phyloP scores from a whole-genome alignment of 64 coral and sea anemone species.

The Catalaphyllia jardinei region DNA sequence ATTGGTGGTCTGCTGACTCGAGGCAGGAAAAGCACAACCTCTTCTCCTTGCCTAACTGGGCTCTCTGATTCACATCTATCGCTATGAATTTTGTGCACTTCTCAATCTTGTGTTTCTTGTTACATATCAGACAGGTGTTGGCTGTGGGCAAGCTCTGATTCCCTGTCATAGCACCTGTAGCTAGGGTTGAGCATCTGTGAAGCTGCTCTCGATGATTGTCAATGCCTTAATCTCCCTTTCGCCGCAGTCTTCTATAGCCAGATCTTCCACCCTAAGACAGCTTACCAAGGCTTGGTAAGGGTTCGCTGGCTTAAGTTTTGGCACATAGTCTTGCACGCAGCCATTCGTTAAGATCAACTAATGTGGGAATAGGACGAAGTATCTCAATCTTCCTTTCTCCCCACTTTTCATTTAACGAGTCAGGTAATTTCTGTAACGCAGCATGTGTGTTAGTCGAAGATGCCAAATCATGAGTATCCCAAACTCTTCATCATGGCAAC shows the following conservation, averaged over 20 bases:
- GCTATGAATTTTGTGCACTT: conserved; percentile 47
- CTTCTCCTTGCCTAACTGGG: conserved; percentile 47
- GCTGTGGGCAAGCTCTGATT: not conserved
- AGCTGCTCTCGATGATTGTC: not conserved
- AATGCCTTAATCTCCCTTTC: not conserved
- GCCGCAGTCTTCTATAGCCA: conserved; percentile 27
- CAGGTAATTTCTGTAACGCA: conserved; percentile 60
- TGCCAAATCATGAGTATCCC: conserved; percentile 52
- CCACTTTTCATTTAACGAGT: conserved; percentile 52
- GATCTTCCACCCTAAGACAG: not conserved
- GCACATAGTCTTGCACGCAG: conserved; percentile 21
- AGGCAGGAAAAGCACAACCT: conserved; percentile 69
- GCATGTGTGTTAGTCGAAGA: conserved; percentile 47
- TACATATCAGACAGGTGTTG: conserved; percentile 34
- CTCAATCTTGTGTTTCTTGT: conserved; percentile 7
- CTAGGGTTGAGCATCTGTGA: conserved; percentile 16
- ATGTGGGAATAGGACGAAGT: not conserved
- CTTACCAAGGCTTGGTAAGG: not conserved
- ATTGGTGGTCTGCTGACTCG: conserved; percentile 28
- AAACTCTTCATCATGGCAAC: conserved; percentile 57
- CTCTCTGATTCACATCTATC: conserved; percentile 51
- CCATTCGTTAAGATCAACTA: conserved; percentile 46
- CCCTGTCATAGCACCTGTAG: not conserved
- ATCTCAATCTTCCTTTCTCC: conserved; percentile 54
- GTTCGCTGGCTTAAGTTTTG: conserved; percentile 8